Evolutionary conservation across 2,888 invertebrate genomes (phyloP).

Genomic region (Scaeva pyrastri): DNA sequence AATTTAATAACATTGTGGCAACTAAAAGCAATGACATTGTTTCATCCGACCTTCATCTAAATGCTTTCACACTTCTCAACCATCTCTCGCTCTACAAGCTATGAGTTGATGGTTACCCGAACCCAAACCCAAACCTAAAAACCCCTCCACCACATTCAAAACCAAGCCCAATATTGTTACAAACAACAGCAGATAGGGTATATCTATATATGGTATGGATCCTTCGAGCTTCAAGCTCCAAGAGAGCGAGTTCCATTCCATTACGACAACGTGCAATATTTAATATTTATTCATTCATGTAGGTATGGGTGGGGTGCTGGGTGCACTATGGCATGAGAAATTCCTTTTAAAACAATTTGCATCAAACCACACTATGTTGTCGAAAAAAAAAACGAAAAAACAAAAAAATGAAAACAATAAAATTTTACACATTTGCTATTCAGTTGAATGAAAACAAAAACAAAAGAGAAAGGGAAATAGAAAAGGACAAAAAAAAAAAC

Average conservation of each 20-base stretch:
- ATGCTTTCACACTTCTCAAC: constrained; percentile 58
- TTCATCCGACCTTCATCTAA: constrained; percentile 69
- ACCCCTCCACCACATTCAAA: background rate
- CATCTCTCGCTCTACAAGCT: constrained; percentile 11
- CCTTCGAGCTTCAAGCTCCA: constrained; percentile 11
- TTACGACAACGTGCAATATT: constrained; percentile 71
- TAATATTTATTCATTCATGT: constrained; percentile 66
- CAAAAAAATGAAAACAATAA: constrained; percentile 51
- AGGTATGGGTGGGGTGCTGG: background rate
- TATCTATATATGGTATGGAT: constrained; percentile 4
- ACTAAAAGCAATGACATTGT: constrained; percentile 73
- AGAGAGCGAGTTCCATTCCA: constrained; percentile 39
- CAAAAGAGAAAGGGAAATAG: background rate
- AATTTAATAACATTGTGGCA: constrained; percentile 66
- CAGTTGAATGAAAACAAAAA: background rate
- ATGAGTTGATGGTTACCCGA: constrained; percentile 18
- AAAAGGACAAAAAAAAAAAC: background rate
- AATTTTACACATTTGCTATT: constrained; percentile 44
- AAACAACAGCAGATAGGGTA: background rate
- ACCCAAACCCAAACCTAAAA: background rate
- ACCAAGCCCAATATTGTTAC: constrained; percentile 18
- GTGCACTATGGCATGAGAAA: background rate
- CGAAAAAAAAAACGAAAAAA: background rate
- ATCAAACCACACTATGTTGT: constrained; percentile 32
- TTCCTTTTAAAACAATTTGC: constrained; percentile 64